Evolutionary conservation across 2,113 vertebrate species (phyloP), one percentile per base, ranked within the genome.

Genomic region (Zosterops pallidus): DNA sequence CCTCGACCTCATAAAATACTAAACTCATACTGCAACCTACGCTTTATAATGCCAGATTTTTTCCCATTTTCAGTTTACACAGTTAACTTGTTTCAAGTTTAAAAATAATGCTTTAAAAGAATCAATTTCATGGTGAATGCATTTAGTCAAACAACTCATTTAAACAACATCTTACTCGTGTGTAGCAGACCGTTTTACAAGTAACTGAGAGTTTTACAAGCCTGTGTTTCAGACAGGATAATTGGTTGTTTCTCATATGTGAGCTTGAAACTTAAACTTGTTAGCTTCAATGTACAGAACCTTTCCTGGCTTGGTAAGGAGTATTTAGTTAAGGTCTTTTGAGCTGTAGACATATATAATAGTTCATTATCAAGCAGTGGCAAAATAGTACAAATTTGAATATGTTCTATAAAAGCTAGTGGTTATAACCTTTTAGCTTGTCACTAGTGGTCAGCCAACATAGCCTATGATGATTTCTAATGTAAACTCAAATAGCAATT

Each of bases 101-200:
- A 55, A 95, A 97, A 97, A 96, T 95, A 97, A 93, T 94, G 75
- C 83, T 98, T 98, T 97, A 97, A 98, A 96, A 98, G 97, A 98
- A 98, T 98, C 98, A 98, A 98, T 99, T 98, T 98, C 98, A 98
- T 98, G 98, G 97, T 99, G 98, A 98, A 98, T 98, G 98, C 98
- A 92, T 98, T 97, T 98, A 97, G 97, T 97, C 97, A 98, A 98
- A 97, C 96, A 96, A 97, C 95, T 97, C 97, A 98, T 98, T 97
- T 98, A 97, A 97, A 97, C 94, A 97, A 93, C 96, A 97, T 98
- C 96, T 98, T 98, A 97, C 97, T 98, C 86, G 93, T 97, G 98
- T 98, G 98, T 98, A 98, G 97, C 97, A 98, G 98, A 98, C 98
- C 97, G 62, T 98, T 99, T 98, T 98, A 98, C 98, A 98, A 98